Evolutionary conservation across 92 coral and sea anemone genomes (phyloP).

Genomic region (Epizoanthus stellaris): DNA sequence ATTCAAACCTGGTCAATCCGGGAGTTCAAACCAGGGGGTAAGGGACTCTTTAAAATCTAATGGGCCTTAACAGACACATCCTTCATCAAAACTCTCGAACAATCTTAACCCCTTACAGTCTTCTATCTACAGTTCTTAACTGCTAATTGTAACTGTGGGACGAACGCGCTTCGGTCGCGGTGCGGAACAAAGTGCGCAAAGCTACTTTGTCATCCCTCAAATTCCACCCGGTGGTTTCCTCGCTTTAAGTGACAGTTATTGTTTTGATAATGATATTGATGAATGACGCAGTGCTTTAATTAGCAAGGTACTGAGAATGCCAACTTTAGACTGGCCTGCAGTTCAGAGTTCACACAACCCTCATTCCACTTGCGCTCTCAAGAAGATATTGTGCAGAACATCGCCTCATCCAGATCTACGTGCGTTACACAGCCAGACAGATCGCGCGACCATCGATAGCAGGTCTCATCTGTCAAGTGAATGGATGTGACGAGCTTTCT

Average conservation of each 20-base stretch:
- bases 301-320: constrained; percentile 83
- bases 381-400: constrained; percentile 36
- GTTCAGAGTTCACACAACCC: constrained; percentile 54
- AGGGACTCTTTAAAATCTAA: constrained; percentile 36
- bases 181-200: too few relatives aligned
- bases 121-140: constrained; percentile 9
- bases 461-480: constrained; percentile 48
- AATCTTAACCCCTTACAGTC: constrained; percentile 40
- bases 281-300: constrained; percentile 85
- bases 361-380: constrained; percentile 44
- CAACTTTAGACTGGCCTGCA: constrained; percentile 84
- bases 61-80: constrained; percentile 35
- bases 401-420: constrained; percentile 19
- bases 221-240: constrained; percentile 24
- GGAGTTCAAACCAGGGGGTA: constrained; percentile 20
- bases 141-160: too few relatives aligned
- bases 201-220: not conserved
- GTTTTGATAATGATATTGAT: constrained; percentile 74
- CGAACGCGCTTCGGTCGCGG: too few relatives aligned
- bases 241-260: constrained; percentile 30
- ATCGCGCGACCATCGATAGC: constrained; percentile 35
- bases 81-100: constrained; percentile 45
- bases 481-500: constrained; percentile 96
- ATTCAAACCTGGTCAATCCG: constrained; percentile 4
- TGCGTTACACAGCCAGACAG: constrained; percentile 53